Base-by-base conservation (phyloP, 2,797 vertebrate genomes). In the Vespertilio murinus region DNA sequence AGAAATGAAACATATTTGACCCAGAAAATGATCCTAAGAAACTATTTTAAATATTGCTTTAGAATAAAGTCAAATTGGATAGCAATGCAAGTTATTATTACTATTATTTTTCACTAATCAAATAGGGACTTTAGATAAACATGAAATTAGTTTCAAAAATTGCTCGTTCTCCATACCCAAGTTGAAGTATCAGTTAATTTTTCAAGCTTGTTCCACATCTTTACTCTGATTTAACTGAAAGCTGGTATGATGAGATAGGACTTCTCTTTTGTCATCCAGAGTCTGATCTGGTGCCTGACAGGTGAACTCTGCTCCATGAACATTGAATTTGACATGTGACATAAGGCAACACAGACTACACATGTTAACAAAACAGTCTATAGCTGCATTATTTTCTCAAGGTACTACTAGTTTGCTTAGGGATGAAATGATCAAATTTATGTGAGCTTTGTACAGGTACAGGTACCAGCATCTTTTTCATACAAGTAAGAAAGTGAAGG, bases 81-180 rank as follows among this genome's bases (percentile, higher is more conserved):
- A 78, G 79, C 13, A 86, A 88, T 67, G 59, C 54, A 73, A 75
- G 2, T 83, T 49, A 35, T n/a, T 67, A n/a, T n/a, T 13, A 82
- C 59, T n/a, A 70, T 78, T 38, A 83, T 88, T 95, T 95, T 87
- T 94, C 35, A 81, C 30, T 47, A 85, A 64, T 42, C 52, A 52
- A 3, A 30, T 82, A 49, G 12, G 4, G 16, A 22, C 8, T 93
- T 94, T 64, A 93, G 28, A 78, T 78, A 82, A 78, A 86, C 25
- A 90, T 56, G 10, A 47, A 77, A 56, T 80, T 77, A n/a, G 7
- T 84, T 93, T 84, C 85, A 22, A 49, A 42, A 54, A 54, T 14
- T 5, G 20, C 7, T 52, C n/a, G 88, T 70, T 94, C 33, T 84
- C 47, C 33, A n/a, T 1, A 10, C 69, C 12, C 25, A 74, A 38